These are phyloP conservation scores for Cyrtodaria siliqua DNA, from an alignment of 2,888 invertebrate genomes.

Conservation along the genomic window DNA sequence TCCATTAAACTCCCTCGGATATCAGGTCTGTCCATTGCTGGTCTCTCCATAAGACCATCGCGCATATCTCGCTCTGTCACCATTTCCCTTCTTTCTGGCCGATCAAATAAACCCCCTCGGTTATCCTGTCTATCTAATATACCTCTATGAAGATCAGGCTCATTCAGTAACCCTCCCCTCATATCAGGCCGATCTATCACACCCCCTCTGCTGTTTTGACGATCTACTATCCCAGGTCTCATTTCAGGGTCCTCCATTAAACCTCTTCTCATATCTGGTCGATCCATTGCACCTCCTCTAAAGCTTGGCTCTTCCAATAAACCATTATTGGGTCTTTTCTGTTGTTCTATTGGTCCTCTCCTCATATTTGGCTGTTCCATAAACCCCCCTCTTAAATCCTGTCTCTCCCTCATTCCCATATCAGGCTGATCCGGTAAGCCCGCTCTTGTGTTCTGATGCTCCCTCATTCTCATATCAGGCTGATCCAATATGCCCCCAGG, in stretches of 20 bases:
- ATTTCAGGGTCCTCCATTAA: too few species aligned
- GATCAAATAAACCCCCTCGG: neutral
- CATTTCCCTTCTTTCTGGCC: neutral
- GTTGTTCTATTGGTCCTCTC: too few species aligned
- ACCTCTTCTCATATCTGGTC: constrained; percentile 9
- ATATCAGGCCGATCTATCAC: too few species aligned
- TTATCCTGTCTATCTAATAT: constrained; percentile 1
- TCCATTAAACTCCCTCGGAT: constrained; percentile 6
- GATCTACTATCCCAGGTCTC: too few species aligned
- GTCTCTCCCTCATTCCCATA: neutral
- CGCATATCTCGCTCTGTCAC: neutral
- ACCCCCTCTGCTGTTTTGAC: too few species aligned
- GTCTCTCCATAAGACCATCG: neutral
- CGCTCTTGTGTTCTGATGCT: too few species aligned
- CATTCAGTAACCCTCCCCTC: too few species aligned
- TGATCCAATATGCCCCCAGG: neutral
- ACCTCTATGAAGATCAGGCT: constrained; percentile 12
- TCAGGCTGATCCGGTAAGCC: too few species aligned
- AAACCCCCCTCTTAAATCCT: neutral
- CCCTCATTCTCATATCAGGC: too few species aligned
- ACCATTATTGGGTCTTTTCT: too few species aligned
- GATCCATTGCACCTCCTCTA: constrained; percentile 2
- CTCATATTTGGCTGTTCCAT: neutral
- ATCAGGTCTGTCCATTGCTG: neutral
- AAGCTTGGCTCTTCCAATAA: too few species aligned